Conservation (phyloP, 30 jellyfish, hydroid and myxozoan genomes). For the Catostylus mosaicus region DNA sequence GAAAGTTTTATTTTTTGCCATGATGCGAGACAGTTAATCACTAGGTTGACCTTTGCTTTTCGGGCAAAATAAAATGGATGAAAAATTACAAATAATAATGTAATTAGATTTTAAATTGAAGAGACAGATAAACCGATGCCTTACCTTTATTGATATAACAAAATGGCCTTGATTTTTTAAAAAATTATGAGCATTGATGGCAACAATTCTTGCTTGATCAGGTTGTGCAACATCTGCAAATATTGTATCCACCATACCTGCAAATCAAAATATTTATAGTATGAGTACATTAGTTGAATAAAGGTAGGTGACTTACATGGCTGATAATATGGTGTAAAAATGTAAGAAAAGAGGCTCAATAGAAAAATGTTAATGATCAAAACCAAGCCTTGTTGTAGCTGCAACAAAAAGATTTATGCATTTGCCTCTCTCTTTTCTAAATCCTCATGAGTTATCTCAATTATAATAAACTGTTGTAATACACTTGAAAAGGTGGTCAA, state of each 20-base stretch:
- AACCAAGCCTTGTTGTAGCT: too few relatives aligned
- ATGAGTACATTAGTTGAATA: too few relatives aligned
- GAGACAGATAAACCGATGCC: neutral
- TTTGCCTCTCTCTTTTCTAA: neutral
- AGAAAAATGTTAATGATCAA: too few relatives aligned
- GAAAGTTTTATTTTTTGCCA: neutral
- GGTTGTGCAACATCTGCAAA: slow-evolving; percentile 99
- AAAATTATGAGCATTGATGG: slow-evolving; percentile 97
- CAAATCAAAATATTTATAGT: too few relatives aligned
- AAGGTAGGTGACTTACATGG: too few relatives aligned
- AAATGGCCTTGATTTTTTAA: slow-evolving; percentile 97
- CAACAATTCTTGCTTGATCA: slow-evolving; percentile 99
- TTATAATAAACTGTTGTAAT: neutral
- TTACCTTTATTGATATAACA: slow-evolving; percentile 97
- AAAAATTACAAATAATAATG: neutral
- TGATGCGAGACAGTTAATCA: neutral
- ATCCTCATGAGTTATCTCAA: too few relatives aligned
- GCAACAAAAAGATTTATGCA: neutral
- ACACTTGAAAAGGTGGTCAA: too few relatives aligned
- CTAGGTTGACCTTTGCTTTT: neutral
- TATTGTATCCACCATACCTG: slow-evolving; percentile 99
- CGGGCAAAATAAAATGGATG: neutral
- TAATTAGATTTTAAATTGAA: neutral
- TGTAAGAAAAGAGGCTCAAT: too few relatives aligned
- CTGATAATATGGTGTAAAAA: too few relatives aligned